Percentiles rank a stretch among this genome's conserved stretches.
Evolutionary conservation across 2,113 vertebrate genomes (phyloP).

Genomic region (Anhinga anhinga): DNA sequence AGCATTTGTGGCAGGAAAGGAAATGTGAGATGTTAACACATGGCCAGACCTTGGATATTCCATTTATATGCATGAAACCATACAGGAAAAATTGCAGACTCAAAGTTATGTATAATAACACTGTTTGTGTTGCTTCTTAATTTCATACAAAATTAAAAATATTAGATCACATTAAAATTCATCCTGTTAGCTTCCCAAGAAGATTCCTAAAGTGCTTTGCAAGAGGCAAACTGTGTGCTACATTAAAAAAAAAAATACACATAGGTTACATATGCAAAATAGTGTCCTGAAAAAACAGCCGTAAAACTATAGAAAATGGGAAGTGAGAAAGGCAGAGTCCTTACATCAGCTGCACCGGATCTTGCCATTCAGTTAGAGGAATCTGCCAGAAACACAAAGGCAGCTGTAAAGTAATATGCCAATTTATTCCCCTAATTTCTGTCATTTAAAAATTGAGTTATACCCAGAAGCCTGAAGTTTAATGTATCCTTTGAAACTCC

Average conservation of each 20-base stretch:
- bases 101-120: constrained; percentile 33
- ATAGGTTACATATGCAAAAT: neutral
- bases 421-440: neutral
- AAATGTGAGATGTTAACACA: constrained; percentile 56
- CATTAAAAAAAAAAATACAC: neutral
- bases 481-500: neutral
- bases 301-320: neutral
- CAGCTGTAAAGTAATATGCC: neutral
- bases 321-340: neutral
- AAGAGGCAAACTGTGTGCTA: neutral
- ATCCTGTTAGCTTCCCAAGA: neutral
- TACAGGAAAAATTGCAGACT: constrained; percentile 49
- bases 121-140: constrained; percentile 6
- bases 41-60: constrained; percentile 15
- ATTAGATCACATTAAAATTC: constrained; percentile 25
- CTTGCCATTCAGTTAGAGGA: neutral
- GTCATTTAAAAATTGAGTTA: neutral
- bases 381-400: neutral
- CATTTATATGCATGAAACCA: constrained; percentile 53
- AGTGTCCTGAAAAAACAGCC: neutral
- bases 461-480: neutral
- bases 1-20: constrained; percentile 46
- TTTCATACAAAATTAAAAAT: constrained; percentile 30
- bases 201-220: neutral
- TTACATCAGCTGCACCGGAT: neutral